Evolutionary conservation across 2,888 invertebrate species (phyloP).

Genomic region (Tromatobia lineatoria): DNA sequence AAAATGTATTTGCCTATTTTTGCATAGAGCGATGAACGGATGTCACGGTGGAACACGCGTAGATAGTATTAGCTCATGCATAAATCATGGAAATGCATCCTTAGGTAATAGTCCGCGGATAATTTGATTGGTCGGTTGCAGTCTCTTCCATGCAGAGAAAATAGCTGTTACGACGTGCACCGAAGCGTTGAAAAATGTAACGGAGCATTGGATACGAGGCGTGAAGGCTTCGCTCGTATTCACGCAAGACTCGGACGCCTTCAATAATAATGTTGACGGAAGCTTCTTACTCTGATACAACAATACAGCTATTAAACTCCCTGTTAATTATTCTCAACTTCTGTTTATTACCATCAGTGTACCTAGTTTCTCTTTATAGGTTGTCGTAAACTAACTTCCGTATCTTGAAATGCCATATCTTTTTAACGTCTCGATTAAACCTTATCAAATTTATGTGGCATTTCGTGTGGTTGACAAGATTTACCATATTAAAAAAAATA

Average conservation of each 20-base stretch:
- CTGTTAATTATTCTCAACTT: slow-evolving; percentile 15
- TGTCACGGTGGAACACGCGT: too few relatives aligned
- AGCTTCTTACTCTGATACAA: slow-evolving; percentile 22
- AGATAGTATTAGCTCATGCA: not conserved
- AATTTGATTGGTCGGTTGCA: slow-evolving; percentile 1
- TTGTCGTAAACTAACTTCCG: not conserved
- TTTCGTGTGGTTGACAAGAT: not conserved
- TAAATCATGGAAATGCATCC: not conserved
- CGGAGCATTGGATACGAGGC: not conserved
- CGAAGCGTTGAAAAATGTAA: slow-evolving; percentile 12
- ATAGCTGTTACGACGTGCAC: slow-evolving; percentile 1
- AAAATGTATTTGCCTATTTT: not conserved
- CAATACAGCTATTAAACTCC: not conserved
- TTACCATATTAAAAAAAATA: too few relatives aligned
- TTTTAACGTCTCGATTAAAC: not conserved
- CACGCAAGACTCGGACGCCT: slow-evolving; percentile 13
- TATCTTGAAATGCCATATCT: not conserved
- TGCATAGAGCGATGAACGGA: not conserved
- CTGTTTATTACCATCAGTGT: not conserved
- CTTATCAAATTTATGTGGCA: slow-evolving; percentile 1
- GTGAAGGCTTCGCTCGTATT: slow-evolving; percentile 23
- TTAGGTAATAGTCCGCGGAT: not conserved
- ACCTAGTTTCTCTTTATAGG: not conserved
- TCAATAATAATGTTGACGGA: slow-evolving; percentile 55
- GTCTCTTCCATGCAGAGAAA: not conserved